phyloP scores from a whole-genome alignment of 1,140 invertebrate genomes.

The Hycleus phaleratus region DNA sequence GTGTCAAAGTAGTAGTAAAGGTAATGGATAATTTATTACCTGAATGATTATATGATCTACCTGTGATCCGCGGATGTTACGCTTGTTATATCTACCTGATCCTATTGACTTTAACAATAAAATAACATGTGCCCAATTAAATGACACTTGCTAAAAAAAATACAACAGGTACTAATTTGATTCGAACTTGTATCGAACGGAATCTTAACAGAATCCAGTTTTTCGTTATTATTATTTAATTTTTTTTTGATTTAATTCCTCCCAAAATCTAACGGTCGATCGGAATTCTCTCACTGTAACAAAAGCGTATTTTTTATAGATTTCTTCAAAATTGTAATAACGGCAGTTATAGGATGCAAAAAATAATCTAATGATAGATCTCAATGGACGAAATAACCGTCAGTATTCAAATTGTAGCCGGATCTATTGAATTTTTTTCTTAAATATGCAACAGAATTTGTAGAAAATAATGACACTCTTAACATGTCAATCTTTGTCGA shows the following conservation, averaged over 20 bases:
- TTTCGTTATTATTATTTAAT: no score
- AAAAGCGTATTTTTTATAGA: no score
- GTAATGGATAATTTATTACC: conserved; percentile 14
- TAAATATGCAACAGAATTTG: not conserved
- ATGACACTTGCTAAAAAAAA: not conserved
- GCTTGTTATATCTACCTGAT: conserved; percentile 6
- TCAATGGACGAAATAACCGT: not conserved
- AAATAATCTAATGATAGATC: conserved; percentile 11
- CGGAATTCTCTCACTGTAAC: no score
- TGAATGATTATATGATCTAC: conserved; percentile 9
- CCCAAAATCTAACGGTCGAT: no score
- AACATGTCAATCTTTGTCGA: conserved; percentile 11
- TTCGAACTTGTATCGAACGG: no score
- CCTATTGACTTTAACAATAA: no score
- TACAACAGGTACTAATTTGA: conserved; percentile 2
- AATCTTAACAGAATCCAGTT: no score
- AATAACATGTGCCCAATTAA: conserved; percentile 12
- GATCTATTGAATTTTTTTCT: no score
- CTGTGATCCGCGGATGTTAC: conserved; percentile 8
- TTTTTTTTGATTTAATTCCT: no score
- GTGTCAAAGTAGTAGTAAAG: conserved; percentile 2
- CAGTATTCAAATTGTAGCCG: no score
- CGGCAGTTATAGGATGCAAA: no score
- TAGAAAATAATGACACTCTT: conserved; percentile 1
- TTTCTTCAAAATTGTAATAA: no score